Conservation (phyloP, 2,888 invertebrate genomes). For the Abscondita cerata region DNA sequence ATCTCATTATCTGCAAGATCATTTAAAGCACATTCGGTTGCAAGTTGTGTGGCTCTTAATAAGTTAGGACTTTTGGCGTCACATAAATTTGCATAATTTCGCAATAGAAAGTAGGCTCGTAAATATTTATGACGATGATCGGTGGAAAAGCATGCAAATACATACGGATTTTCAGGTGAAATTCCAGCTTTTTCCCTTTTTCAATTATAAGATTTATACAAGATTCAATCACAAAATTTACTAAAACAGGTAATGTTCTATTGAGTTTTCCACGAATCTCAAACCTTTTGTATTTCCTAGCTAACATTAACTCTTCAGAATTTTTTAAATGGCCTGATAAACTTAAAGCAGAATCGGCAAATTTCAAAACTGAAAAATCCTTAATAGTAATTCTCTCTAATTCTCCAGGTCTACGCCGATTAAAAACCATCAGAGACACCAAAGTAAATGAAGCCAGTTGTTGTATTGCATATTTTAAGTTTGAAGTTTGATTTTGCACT, state of each 20-base stretch:
- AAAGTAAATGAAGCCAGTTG: not conserved
- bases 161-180: not conserved
- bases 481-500: not conserved
- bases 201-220: not conserved
- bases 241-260: not conserved
- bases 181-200: not conserved
- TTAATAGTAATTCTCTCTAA: conserved; percentile 1
- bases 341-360: not conserved
- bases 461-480: too few species aligned
- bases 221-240: not conserved
- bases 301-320: not conserved
- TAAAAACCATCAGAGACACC: conserved; percentile 2
- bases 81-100: not conserved
- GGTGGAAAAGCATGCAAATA: not conserved
- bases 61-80: not conserved
- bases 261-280: conserved; percentile 8
- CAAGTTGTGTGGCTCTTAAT: not conserved
- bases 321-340: not conserved
- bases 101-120: not conserved
- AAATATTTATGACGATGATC: not conserved
- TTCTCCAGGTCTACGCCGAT: conserved; percentile 5
- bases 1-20: conserved; percentile 1
- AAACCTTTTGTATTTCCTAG: not conserved
- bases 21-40: not conserved
- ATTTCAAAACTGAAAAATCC: not conserved